Evolutionary conservation across 2,888 invertebrate genomes (phyloP), one percentile per base, ranked within the genome.

Genomic region (Mesopsocus fuscifrons): DNA sequence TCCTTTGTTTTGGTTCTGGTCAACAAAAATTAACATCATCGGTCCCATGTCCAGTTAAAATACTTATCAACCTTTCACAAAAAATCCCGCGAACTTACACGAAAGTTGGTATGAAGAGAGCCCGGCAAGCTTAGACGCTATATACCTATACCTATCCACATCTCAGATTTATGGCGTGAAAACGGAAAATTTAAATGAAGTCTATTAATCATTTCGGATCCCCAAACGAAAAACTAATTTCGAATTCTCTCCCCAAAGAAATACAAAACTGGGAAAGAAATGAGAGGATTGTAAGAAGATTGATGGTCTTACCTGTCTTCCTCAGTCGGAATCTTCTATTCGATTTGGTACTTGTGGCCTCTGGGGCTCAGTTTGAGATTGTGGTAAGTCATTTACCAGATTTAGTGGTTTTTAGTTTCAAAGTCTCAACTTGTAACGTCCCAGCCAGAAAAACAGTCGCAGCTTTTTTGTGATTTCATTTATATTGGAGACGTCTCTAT

Each of bases 171-270:
- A 38, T 38, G 38, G 20, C 38, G 21, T 18, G 20, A 38, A 38
- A 38, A 38, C 15, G 38, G 21, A 20, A 38, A 38, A 38, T 38
- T 38, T 38, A 38, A 38, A 38, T 38, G 17, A 38, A 38, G 38
- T 38, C 38, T 16, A 38, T 38, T 38, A 38, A 38, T 38, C 38
- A 38, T 38, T 15, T 38, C 20, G 38, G 38, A 38, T 38, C 38
- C 38, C 38, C 21, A 38, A 38, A 38, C 38, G 38, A 38, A 38
- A 38, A 38, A 38, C 38, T 38, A 38, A 38, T 38, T 38, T 38
- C 15, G 38, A 38, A 38, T 38, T 38, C 38, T 38, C 38, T 38
- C 38, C 20, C 38, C 17, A 20, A 38, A 38, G 38, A 38, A 38
- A 38, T 38, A 38, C 38, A 38, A 38, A 38, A 38, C 38, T 38